These are phyloP conservation scores for Romanogobio albipinnatus DNA, from an alignment of 2,113 vertebrate genomes.

Conservation along the genomic window DNA sequence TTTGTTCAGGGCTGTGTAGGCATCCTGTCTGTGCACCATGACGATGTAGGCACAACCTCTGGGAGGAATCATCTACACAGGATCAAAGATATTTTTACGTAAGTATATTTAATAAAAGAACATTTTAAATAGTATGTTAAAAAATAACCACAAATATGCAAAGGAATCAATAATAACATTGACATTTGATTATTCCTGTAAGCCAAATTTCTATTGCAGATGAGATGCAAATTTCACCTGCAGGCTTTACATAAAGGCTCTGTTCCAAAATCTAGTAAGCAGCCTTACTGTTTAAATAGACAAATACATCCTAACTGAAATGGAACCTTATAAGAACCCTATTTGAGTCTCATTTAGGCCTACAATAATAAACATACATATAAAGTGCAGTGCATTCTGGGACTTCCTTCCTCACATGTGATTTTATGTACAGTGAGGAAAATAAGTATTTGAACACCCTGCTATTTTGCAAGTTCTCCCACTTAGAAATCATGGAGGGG, in stretches of 20 bases:
- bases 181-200: not conserved
- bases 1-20: slow-evolving; percentile 90
- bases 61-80: slow-evolving; percentile 93
- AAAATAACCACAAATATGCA: not conserved
- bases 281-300: not conserved
- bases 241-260: not conserved
- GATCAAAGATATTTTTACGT: not conserved
- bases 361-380: not conserved
- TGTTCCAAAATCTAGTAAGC: not conserved
- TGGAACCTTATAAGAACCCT: not conserved
- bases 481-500: too few species aligned
- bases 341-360: not conserved
- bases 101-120: not conserved
- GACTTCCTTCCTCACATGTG: not conserved
- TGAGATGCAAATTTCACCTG: not conserved
- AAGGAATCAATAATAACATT: not conserved
- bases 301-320: not conserved
- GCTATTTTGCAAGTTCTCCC: too few species aligned
- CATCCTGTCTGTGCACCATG: slow-evolving; percentile 96
- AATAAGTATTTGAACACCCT: too few species aligned
- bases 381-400: not conserved
- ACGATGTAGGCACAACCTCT: slow-evolving; percentile 96
- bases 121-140: not conserved
- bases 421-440: too few species aligned
- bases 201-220: not conserved